Percentiles rank a stretch among this genome's conserved stretches.
phyloP scores from a whole-genome alignment of 2,888 invertebrate genomes.

The Eucera pruinosa region DNA sequence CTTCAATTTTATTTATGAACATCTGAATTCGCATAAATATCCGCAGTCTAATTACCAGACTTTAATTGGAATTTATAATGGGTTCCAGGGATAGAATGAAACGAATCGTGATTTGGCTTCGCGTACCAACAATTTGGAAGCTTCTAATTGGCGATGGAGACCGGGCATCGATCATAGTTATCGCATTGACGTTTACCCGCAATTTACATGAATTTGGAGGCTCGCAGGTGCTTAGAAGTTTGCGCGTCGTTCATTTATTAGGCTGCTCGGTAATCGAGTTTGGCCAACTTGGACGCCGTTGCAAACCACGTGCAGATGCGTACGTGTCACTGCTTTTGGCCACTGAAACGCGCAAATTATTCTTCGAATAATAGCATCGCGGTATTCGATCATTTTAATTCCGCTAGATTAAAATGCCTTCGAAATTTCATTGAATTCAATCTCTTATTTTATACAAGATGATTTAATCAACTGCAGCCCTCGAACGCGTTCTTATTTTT shows the following conservation, averaged over 20 bases:
- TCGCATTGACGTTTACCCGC: slow-evolving; percentile 59
- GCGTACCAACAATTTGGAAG: not conserved
- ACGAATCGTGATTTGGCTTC: not conserved
- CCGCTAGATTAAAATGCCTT: no score
- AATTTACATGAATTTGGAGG: slow-evolving; percentile 57
- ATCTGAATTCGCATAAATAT: no score
- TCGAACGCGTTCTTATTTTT: no score
- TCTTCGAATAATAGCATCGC: no score
- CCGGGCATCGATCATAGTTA: slow-evolving; percentile 66
- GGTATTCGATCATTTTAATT: no score
- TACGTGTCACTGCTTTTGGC: not conserved
- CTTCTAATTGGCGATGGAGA: slow-evolving; percentile 40
- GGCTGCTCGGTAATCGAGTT: slow-evolving; percentile 72
- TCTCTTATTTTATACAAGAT: no score
- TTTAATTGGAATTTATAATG: no score
- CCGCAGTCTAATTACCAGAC: no score
- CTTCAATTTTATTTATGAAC: no score
- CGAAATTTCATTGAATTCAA: no score
- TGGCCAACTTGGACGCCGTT: slow-evolving; percentile 60
- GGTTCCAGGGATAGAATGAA: not conserved
- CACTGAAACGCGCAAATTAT: not conserved
- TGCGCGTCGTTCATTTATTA: slow-evolving; percentile 69
- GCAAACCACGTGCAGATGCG: slow-evolving; percentile 41
- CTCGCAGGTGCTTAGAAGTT: slow-evolving; percentile 63
- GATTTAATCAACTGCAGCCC: no score